Evolutionary conservation across 2,888 invertebrate genomes (phyloP), one percentile per base, ranked within the genome.

Genomic region (Hypomecis atomaria): DNA sequence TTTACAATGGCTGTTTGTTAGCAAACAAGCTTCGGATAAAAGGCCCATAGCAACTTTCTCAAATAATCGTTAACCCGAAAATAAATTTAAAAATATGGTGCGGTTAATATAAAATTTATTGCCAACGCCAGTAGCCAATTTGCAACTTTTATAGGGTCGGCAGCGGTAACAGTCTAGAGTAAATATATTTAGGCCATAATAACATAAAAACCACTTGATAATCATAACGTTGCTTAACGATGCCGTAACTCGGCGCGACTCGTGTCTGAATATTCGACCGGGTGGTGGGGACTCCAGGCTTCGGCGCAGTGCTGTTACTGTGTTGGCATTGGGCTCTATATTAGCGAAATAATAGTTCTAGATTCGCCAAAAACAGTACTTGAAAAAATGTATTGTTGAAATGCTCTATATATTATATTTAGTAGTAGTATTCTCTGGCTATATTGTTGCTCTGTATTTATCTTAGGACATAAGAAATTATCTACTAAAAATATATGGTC

Each of bases 101-200:
- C 71, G 71, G 72, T 73, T 74, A 75, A 78, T 78, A 75, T 65
- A 65, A 65, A 76, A 73, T 78, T 78, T 77, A 78, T 77, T 70
- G 73, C 70, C 70, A 59, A 58, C 65, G 70, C 67, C 72, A 69
- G 70, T 70, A 75, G 69, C 71, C 73, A 76, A 77, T 79, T 78
- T 74, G 75, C 76, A 74, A 72, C 67, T 77, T 77, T 73, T 74
- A 78, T 75, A 67, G 71, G 71, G 62, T 52, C 63, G 64, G 53
- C 62, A 62, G 70, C 61, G 73, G 72, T 76, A 74, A 74, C 70
- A 71, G 72, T 66, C 70, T 75, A 76, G 69, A 72, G 73, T 69
- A 73, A 74, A 78, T 77, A 77, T 62, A 61, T 65, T 65, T 69
- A 72, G 70, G 65, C 69, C 68, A 70, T 71, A 75, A 74, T 77